Evolutionary conservation across 2,888 invertebrate genomes (phyloP), one percentile per base, ranked within the genome.

Genomic region (Lissocephala sabroskyi): DNA sequence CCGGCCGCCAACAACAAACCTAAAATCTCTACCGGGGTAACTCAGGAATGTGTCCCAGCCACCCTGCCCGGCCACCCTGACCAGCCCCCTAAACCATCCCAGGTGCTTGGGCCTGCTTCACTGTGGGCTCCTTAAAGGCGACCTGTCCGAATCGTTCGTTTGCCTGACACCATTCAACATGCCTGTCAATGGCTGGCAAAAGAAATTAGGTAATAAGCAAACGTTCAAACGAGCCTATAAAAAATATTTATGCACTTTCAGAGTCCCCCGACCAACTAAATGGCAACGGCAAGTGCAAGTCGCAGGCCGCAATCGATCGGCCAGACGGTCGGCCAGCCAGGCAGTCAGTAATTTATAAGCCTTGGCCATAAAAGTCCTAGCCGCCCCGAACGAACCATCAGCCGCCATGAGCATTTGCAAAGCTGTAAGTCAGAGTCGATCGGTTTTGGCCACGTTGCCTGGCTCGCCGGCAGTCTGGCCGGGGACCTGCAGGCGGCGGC

Each of bases 171-270:
- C 19, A 39, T 26, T 39, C 17, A 35, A 48, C 36, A 39, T 45
- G 47, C 45, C 58, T 50, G 58, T 59, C 59, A 59, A 55, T 56
- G 47, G 46, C 29, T 30, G 52, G 54, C 61, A 45, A 68, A 65
- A 65, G 66, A 73, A 73, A 73, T 73, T 73, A 73, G 76, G 71
- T 73, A 73, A 73, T 73, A 75, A 66, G 73, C 64, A 47, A 23
- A 19, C 30, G 30, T 18, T 33, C 33, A 44, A 28, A 17, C 26
- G 57, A 26, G 55, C 66, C 66, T 66, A 74, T 67, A 65, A 61
- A 56, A 56, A 36, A 56, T 58, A 70, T 62, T 68, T 61, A 60
- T 64, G 49, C 66, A 53, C 49, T 49, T 23, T 23, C 56, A 30
- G 14, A 56, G 62, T 66, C 70, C 73, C 73, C 73, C 73, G 70